A percentile compares a stretch with the other conserved stretches of the same genome.
Conservation (phyloP, 2,888 invertebrate species). For the Trichogramma evanescens region DNA sequence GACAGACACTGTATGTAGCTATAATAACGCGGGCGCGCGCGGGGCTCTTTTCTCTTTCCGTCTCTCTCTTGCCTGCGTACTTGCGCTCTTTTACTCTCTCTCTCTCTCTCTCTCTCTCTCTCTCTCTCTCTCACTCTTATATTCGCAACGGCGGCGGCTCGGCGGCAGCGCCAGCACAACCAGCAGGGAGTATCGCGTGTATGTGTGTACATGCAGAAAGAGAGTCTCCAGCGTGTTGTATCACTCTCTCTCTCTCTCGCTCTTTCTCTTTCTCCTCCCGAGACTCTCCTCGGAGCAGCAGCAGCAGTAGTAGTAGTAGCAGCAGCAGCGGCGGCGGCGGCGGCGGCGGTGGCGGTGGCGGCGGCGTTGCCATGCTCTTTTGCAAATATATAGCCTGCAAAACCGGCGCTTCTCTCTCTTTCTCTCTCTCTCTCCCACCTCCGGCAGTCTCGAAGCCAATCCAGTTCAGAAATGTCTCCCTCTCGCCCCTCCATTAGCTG, state of each 20-base stretch:
- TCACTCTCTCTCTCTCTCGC: constrained; percentile 10
- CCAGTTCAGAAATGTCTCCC: constrained; percentile 21
- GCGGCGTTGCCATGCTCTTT: constrained; percentile 43
- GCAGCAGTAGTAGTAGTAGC: constrained; percentile 17
- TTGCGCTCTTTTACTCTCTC: constrained; percentile 7
- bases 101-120: constrained; percentile 13
- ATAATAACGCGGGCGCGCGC: constrained; percentile 10
- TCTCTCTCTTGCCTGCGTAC: constrained; percentile 17
- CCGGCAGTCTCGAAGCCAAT: constrained; percentile 19
- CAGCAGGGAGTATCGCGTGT: constrained; percentile 26
- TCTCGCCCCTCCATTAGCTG: constrained; percentile 3
- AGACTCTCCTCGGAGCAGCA: constrained; percentile 11
- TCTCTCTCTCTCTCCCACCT: constrained; percentile 15
- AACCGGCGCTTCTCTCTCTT: constrained; percentile 12
- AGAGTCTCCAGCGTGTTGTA: constrained; percentile 17
- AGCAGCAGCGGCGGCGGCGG: constrained; percentile 34
- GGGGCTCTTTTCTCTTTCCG: constrained; percentile 18
- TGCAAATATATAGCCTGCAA: not conserved
- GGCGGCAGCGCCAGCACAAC: constrained; percentile 18
- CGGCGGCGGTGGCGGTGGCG: constrained; percentile 20
- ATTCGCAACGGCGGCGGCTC: constrained; percentile 12
- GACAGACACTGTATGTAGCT: not conserved
- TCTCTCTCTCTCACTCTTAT: constrained; percentile 3
- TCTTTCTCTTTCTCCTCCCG: constrained; percentile 7
- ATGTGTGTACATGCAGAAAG: constrained; percentile 9